Percentiles rank a stretch among this genome's conserved stretches.
These are phyloP conservation scores for Anarrhichthys ocellatus DNA, from an alignment of 2,113 vertebrate genomes.

Conservation along the genomic window DNA sequence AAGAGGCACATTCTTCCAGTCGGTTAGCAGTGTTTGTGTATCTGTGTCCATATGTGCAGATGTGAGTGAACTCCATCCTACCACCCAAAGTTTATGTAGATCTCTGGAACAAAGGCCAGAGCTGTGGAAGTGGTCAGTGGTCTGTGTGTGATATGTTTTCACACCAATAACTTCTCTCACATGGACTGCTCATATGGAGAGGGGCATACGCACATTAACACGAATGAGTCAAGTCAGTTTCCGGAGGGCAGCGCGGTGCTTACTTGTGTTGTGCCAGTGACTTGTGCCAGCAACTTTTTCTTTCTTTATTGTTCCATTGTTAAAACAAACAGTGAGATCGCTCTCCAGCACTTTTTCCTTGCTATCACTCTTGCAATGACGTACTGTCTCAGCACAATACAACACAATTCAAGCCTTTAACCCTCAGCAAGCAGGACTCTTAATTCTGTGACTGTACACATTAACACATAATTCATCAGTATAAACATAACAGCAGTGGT, in stretches of 20 bases:
- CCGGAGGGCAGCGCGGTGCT: constrained; percentile 4
- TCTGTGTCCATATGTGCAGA: constrained; percentile 52
- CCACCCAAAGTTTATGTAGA: constrained; percentile 46
- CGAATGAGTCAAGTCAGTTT: constrained; percentile 50
- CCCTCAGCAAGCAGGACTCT: not conserved
- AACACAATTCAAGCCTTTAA: constrained; percentile 15
- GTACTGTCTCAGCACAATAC: not conserved
- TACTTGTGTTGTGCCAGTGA: constrained; percentile 24
- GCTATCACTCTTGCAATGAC: not conserved
- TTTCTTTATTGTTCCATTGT: constrained; percentile 44
- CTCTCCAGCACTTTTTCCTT: constrained; percentile 21
- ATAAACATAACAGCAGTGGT: not conserved
- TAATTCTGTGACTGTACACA: not conserved
- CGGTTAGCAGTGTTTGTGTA: constrained; percentile 47
- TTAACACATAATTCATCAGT: constrained; percentile 5
- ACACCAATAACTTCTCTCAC: constrained; percentile 15
- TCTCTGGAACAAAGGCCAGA: constrained; percentile 60
- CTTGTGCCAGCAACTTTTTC: not conserved
- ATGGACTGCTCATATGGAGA: constrained; percentile 15
- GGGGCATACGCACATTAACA: constrained; percentile 34
- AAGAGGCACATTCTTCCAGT: constrained; percentile 34
- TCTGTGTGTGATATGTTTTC: constrained; percentile 35
- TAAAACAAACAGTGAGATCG: constrained; percentile 43
- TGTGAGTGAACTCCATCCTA: constrained; percentile 54
- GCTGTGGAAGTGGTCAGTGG: constrained; percentile 37